Conservation (phyloP, 2,888 invertebrate genomes). For the Yponomeuta sedellus region DNA sequence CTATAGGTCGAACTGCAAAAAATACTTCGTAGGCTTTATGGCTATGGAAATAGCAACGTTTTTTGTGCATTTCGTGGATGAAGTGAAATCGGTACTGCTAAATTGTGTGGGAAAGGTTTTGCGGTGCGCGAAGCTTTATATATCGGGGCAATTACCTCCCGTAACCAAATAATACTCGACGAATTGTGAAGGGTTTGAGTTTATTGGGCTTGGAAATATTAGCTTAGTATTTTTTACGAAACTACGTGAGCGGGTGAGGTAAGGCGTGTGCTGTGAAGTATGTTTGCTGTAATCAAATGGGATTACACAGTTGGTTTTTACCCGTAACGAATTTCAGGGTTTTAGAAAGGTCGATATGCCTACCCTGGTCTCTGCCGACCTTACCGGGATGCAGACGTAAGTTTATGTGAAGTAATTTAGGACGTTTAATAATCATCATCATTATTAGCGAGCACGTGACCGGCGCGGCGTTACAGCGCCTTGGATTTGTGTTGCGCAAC, state of each 20-base stretch:
- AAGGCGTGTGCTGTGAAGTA: no score
- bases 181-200: neutral
- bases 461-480: no score
- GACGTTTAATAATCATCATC: no score
- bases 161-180: constrained; percentile 3
- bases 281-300: no score
- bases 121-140: constrained; percentile 6
- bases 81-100: neutral
- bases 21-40: neutral
- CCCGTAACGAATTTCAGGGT: no score
- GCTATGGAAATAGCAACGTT: neutral
- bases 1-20: neutral
- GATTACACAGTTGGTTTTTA: no score
- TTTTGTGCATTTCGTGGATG: neutral
- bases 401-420: no score
- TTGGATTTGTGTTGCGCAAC: no score
- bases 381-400: no score
- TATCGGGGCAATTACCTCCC: constrained; percentile 3
- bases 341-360: no score
- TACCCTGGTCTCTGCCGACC: no score
- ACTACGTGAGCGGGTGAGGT: neutral
- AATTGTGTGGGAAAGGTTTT: constrained; percentile 7
- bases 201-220: neutral
- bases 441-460: no score
- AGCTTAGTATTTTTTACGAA: neutral